Base-by-base conservation (phyloP, 2,888 invertebrate species). In the Sussaba pulchella region DNA sequence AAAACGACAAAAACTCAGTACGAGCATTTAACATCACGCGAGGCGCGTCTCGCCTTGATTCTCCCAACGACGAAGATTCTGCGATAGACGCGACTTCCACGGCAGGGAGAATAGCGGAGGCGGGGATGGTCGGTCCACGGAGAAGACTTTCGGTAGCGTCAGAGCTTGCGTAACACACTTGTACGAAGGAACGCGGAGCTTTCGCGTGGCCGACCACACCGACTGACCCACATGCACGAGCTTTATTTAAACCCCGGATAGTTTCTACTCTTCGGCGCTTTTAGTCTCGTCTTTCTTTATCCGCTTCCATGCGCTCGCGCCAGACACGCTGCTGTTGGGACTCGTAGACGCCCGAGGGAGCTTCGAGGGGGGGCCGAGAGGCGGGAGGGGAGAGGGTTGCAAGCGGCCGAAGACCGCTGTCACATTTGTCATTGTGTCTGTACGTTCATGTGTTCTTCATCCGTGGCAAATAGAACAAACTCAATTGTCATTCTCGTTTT, bases 221-320 rank as follows among this genome's bases (percentile, higher is more conserved):
- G 89, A 88, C 90, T 92, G 92, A 92, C 92, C 92, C 90, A 92
- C 91, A 92, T 92, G 89, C 87, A 88, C 86, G 88, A 84, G 89
- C 92, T 92, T 92, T 92, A 92, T 92, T 92, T 92, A 92, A 92
- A 92, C 92, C 86, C 85, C 76, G 89, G 69, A 77, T 73, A 81
- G 81, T 81, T 81, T 92, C 90, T 91, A 89, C 89, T 89, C 89
- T 87, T 86, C 87, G 85, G 87, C 79, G 88, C 90, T 89, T 91
- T 91, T 88, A 88, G 87, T 88, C 85, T 87, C 87, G 85, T 85
- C 87, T 88, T 87, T 88, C 87, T 86, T n/a, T 84, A 83, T 80
- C 76, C 83, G 78, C 84, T 84, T 84, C 84, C 87, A 82, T 78
- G 47, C 73, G 36, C 57, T 64, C 64, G 73, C 64, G 73, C 77